Evolutionary conservation across 2,797 vertebrate species (phyloP).

Genomic region (Sternarchorhynchus goeldii): DNA sequence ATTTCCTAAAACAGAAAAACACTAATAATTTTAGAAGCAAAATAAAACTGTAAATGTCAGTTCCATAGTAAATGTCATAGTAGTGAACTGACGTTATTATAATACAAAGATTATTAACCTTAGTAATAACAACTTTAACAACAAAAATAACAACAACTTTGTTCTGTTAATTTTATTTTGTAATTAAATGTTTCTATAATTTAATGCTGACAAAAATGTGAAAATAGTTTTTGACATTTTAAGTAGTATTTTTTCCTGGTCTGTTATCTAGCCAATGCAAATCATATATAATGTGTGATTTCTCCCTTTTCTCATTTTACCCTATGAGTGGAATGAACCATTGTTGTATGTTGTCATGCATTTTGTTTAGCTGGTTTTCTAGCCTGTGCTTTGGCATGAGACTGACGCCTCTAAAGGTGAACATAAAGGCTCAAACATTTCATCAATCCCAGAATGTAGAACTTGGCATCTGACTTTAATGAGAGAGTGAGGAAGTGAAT

Average conservation of each 20-base stretch:
- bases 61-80: no score
- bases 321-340: conserved; percentile 46
- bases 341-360: conserved; percentile 55
- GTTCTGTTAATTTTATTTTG: no score
- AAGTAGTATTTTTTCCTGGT: conserved; percentile 27
- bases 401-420: conserved; percentile 52
- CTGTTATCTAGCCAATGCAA: conserved; percentile 40
- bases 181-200: not conserved
- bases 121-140: no score
- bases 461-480: conserved; percentile 34
- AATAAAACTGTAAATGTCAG: no score
- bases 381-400: conserved; percentile 56
- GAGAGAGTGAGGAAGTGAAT: conserved; percentile 20
- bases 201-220: not conserved
- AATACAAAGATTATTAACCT: no score
- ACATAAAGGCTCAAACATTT: conserved; percentile 42
- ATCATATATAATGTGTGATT: conserved; percentile 45
- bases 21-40: no score
- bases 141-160: no score
- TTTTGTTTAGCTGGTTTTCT: conserved; percentile 53
- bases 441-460: conserved; percentile 50
- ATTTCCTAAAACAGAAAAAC: no score
- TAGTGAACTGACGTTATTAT: no score
- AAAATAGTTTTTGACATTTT: conserved; percentile 18
- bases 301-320: conserved; percentile 43